Conservation (phyloP, 2,888 invertebrate genomes). For the Gymnocheta viridis region DNA sequence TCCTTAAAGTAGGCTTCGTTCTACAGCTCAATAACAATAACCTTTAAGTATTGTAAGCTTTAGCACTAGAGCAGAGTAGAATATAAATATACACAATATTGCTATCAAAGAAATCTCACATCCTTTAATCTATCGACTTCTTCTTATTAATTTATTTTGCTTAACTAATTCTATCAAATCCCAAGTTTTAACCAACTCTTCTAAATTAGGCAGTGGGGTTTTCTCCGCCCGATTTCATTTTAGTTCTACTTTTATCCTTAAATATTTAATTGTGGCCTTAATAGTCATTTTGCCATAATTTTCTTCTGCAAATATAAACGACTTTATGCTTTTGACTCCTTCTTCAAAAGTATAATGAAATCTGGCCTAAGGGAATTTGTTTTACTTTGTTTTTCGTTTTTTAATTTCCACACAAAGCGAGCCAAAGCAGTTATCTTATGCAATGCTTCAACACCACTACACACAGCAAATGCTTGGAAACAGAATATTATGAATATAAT, state of each 20-base stretch:
- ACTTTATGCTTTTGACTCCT: constrained; percentile 25
- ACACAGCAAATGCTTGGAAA: constrained; percentile 9
- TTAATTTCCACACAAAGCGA: constrained; percentile 50
- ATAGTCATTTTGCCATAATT: constrained; percentile 12
- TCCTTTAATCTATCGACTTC: no score
- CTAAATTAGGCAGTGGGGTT: neutral
- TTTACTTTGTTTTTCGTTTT: constrained; percentile 70
- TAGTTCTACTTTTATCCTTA: neutral
- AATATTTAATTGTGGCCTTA: constrained; percentile 9
- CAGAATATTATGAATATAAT: constrained; percentile 43
- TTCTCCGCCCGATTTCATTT: neutral
- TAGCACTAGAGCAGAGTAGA: no score
- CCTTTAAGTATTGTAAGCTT: no score
- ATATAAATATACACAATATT: no score
- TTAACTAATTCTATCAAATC: no score
- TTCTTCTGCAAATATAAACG: neutral
- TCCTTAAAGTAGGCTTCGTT: no score
- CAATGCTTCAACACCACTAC: neutral
- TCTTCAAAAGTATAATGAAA: constrained; percentile 38
- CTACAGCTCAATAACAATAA: no score
- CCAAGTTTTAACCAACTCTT: neutral
- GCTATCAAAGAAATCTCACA: no score
- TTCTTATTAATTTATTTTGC: no score
- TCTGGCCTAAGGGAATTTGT: constrained; percentile 70
- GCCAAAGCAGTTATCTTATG: constrained; percentile 7